These are phyloP conservation scores for Amazona vittata DNA, from an alignment of 2,113 vertebrate genomes.

Conservation along the genomic window DNA sequence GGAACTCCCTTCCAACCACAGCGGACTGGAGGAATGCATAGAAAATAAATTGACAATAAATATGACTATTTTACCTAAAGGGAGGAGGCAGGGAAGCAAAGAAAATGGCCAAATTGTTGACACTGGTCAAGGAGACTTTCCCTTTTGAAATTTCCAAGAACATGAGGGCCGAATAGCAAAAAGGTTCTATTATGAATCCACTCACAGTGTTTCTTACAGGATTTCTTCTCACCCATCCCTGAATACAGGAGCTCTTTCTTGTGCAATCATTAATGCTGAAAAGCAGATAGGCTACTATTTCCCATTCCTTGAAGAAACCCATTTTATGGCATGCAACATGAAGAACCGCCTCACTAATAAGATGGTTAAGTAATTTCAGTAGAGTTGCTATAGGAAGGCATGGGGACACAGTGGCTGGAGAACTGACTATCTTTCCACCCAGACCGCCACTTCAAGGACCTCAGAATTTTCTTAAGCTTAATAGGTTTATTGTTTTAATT, in stretches of 20 bases:
- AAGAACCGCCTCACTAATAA: conserved; percentile 2
- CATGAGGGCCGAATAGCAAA: neutral
- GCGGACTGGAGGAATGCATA: conserved; percentile 48
- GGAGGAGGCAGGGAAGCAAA: neutral
- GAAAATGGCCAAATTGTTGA: conserved; percentile 59
- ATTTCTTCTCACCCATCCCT: neutral
- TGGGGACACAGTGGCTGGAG: neutral
- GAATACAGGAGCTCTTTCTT: conserved; percentile 30
- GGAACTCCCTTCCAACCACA: conserved; percentile 46
- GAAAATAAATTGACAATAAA: conserved; percentile 66
- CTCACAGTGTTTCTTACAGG: conserved; percentile 1
- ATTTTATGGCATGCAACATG: neutral
- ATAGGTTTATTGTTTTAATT: neutral
- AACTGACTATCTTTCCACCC: neutral
- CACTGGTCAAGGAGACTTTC: conserved; percentile 48
- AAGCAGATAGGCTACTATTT: conserved; percentile 6
- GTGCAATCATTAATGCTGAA: neutral
- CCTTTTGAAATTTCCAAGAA: conserved; percentile 70
- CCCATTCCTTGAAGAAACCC: conserved; percentile 27
- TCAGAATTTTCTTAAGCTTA: neutral
- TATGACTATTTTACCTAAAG: conserved; percentile 21
- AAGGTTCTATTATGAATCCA: conserved; percentile 52
- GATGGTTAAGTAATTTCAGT: neutral
- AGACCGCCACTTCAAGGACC: neutral
- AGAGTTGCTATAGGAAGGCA: neutral